Conservation (phyloP, 1,140 invertebrate genomes). For the Euschistus heros region DNA sequence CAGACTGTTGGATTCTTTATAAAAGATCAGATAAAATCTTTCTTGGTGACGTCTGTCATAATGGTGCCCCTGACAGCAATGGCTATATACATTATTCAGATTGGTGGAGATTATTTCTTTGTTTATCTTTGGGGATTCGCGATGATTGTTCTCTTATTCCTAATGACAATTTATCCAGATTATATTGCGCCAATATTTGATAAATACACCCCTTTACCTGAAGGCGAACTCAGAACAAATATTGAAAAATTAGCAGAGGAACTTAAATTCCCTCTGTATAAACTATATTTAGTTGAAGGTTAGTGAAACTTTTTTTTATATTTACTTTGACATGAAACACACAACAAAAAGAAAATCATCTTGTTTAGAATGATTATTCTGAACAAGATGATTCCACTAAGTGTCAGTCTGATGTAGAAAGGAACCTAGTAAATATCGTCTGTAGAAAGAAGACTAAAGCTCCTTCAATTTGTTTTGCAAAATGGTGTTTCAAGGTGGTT, state of each 20-base stretch:
- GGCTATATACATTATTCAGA: constrained; percentile 80
- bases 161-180: constrained; percentile 88
- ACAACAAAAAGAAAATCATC: too few species aligned
- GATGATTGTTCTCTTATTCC: constrained; percentile 60
- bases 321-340: too few species aligned
- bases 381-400: too few species aligned
- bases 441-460: too few species aligned
- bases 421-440: too few species aligned
- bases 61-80: constrained; percentile 66
- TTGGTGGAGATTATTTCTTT: constrained; percentile 86
- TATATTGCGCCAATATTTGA: constrained; percentile 97
- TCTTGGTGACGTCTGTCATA: constrained; percentile 66
- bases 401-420: too few species aligned
- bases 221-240: constrained; percentile 71
- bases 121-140: constrained; percentile 89
- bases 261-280: constrained; percentile 86
- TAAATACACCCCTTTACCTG: constrained; percentile 90
- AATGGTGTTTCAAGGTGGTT: too few species aligned
- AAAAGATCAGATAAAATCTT: constrained; percentile 87
- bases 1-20: constrained; percentile 84
- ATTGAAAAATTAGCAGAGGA: constrained; percentile 84
- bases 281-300: constrained; percentile 94
- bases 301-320: constrained; percentile 16
- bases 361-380: too few species aligned
- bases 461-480: too few species aligned